A percentile compares a stretch with the other conserved stretches of the same genome.
phyloP scores from a whole-genome alignment of 2,113 vertebrate genomes.

The Leptocoma aspasia region DNA sequence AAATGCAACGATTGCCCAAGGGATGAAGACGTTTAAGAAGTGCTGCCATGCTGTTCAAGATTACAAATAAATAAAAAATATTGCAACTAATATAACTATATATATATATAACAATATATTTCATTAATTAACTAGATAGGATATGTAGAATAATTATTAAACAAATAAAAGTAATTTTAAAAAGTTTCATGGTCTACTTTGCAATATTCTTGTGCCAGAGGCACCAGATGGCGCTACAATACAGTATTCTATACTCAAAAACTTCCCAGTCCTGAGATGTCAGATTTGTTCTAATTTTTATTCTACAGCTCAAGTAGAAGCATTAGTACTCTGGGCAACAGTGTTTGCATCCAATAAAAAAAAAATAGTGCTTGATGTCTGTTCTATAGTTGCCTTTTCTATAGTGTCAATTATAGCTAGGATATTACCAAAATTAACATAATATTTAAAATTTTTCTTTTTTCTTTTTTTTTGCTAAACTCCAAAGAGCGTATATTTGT shows the following conservation, averaged over 20 bases:
- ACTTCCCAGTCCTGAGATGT: too few relatives aligned
- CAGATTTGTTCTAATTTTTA: not conserved
- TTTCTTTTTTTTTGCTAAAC: not conserved
- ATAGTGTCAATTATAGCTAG: not conserved
- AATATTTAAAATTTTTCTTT: not conserved
- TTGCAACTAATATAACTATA: not conserved
- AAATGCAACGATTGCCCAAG: not conserved
- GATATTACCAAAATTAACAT: not conserved
- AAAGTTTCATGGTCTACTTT: accelerated
- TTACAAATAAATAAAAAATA: not conserved
- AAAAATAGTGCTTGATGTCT: not conserved
- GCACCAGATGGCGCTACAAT: constrained; percentile 25
- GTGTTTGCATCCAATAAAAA: not conserved
- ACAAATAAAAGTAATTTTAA: not conserved
- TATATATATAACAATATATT: not conserved
- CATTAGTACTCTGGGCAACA: not conserved
- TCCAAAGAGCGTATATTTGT: not conserved
- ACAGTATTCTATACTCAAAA: not conserved
- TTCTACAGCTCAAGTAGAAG: not conserved
- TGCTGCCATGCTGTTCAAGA: not conserved
- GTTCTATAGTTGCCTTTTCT: not conserved
- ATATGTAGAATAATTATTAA: not conserved
- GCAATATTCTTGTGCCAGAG: not conserved
- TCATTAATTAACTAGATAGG: not conserved
- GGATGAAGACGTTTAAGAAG: not conserved